phyloP scores from a whole-genome alignment of 2,797 vertebrate genomes.

The Prionace glauca region DNA sequence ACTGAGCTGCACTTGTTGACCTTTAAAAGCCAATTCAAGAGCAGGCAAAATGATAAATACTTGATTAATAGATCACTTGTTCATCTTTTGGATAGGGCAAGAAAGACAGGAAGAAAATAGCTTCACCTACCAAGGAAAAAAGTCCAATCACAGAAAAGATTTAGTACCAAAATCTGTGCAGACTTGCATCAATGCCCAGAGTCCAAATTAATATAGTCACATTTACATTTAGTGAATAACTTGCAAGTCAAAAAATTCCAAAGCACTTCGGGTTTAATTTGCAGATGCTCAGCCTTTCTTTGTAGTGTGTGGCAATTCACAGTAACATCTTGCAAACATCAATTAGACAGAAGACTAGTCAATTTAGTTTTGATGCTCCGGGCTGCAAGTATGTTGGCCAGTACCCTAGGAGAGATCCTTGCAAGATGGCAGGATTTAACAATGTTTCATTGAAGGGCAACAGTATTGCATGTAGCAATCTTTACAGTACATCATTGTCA shows the following conservation, averaged over 20 bases:
- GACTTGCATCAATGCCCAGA: not conserved
- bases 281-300: not conserved
- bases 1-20: no score
- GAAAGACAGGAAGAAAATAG: not conserved
- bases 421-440: not conserved
- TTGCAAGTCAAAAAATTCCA: not conserved
- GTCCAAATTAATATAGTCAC: not conserved
- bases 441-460: not conserved
- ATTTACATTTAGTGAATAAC: not conserved
- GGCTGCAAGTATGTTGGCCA: not conserved
- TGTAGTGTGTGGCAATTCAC: not conserved
- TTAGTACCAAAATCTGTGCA: not conserved
- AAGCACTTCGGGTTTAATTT: not conserved
- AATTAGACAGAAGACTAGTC: not conserved
- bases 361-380: not conserved
- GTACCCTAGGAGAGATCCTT: not conserved
- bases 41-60: not conserved
- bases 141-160: not conserved
- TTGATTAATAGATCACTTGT: not conserved
- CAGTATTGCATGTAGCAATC: not conserved
- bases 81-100: not conserved
- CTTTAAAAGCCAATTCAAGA: not conserved
- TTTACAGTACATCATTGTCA: not conserved
- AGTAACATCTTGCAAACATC: not conserved
- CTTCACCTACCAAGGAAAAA: not conserved